Conservation (phyloP, 2,888 invertebrate genomes). For the Hypomecis atomaria region DNA sequence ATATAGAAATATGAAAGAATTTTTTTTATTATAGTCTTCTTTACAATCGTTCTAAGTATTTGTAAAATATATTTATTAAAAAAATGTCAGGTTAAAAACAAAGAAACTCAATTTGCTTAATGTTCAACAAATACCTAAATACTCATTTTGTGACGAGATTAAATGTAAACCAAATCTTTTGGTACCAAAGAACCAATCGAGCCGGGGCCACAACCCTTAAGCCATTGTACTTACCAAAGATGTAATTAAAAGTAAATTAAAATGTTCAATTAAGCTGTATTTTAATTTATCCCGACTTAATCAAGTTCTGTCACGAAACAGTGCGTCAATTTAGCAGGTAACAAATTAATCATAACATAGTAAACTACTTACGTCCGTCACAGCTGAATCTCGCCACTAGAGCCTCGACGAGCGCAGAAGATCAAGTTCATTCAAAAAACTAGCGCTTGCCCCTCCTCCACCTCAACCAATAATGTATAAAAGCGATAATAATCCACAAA, state of each 20-base stretch:
- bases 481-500: too few relatives aligned
- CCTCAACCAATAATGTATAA: too few relatives aligned
- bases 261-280: slow-evolving; percentile 53
- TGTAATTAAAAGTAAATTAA: slow-evolving; percentile 69
- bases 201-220: slow-evolving; percentile 69
- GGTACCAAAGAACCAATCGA: slow-evolving; percentile 71
- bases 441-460: too few relatives aligned
- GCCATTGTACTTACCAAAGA: slow-evolving; percentile 83
- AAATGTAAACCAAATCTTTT: slow-evolving; percentile 32
- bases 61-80: slow-evolving; percentile 4
- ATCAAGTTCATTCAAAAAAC: too few relatives aligned
- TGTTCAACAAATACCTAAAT: slow-evolving; percentile 22
- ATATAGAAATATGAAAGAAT: background rate
- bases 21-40: slow-evolving; percentile 12
- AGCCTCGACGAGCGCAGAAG: too few relatives aligned
- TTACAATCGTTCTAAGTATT: slow-evolving; percentile 19
- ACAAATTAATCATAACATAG: slow-evolving; percentile 26
- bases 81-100: slow-evolving; percentile 7
- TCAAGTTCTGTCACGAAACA: slow-evolving; percentile 18
- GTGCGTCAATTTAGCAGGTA: slow-evolving; percentile 20
- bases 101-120: slow-evolving; percentile 2
- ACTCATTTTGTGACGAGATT: slow-evolving; percentile 28
- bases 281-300: slow-evolving; percentile 35
- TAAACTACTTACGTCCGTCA: too few relatives aligned
- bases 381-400: too few relatives aligned